phyloP scores from a whole-genome alignment of 2,797 vertebrate species.

The Sebastes matsubarae region DNA sequence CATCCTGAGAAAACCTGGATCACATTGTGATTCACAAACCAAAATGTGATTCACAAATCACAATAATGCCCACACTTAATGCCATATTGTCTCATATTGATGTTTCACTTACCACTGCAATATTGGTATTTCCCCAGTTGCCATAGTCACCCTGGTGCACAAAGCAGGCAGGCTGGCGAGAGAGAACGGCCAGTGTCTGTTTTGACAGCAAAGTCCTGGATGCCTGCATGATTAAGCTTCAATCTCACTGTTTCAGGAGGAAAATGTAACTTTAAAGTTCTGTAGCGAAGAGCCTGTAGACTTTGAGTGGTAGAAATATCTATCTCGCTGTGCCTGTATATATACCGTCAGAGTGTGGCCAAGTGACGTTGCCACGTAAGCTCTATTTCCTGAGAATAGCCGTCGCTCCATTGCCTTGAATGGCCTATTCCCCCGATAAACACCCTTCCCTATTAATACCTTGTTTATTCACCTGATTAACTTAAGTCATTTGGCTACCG shows the following conservation, averaged over 20 bases:
- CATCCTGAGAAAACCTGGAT: constrained; percentile 84
- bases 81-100: background rate
- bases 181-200: constrained; percentile 65
- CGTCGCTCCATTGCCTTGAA: constrained; percentile 43
- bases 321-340: constrained; percentile 31
- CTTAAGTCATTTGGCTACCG: constrained; percentile 61
- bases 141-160: constrained; percentile 80
- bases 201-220: constrained; percentile 76
- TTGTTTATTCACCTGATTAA: constrained; percentile 72
- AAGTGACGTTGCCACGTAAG: constrained; percentile 71
- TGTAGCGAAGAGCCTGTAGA: constrained; percentile 24
- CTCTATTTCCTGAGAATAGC: constrained; percentile 64
- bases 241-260: background rate
- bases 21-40: background rate
- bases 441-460: constrained; percentile 67
- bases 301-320: constrained; percentile 21
- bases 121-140: constrained; percentile 82
- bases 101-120: constrained; percentile 77
- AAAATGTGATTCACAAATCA: background rate
- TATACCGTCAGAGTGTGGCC: constrained; percentile 52
- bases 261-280: constrained; percentile 6
- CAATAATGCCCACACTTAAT: background rate
- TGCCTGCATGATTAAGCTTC: constrained; percentile 72
- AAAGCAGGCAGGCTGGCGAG: constrained; percentile 76
- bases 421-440: constrained; percentile 55